Percentiles rank a stretch among this genome's conserved stretches.
Conservation (phyloP, 2,888 invertebrate genomes). For the Orchestes rusci region DNA sequence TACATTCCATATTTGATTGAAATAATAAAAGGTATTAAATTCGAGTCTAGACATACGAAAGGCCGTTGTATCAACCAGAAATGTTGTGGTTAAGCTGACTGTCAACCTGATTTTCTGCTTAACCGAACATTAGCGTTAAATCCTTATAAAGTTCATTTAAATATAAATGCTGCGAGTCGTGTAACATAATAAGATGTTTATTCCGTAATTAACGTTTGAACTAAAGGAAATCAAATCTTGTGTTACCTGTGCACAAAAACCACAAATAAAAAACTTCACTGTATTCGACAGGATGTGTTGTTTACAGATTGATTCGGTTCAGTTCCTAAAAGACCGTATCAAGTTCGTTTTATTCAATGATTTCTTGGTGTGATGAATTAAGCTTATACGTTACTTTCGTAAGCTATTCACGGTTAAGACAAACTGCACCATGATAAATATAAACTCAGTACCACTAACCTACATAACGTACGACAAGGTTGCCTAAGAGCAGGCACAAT, state of each 20-base stretch:
- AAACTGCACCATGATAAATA: too few relatives aligned
- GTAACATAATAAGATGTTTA: constrained; percentile 23
- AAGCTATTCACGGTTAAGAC: too few relatives aligned
- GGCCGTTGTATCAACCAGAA: constrained; percentile 21
- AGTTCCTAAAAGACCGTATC: constrained; percentile 10
- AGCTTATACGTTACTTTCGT: too few relatives aligned
- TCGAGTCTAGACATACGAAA: constrained; percentile 6
- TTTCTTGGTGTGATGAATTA: constrained; percentile 3
- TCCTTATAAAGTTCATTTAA: constrained; percentile 25
- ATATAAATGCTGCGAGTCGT: constrained; percentile 15
- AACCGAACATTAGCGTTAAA: constrained; percentile 20
- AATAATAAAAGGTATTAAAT: not conserved
- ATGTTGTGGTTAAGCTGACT: constrained; percentile 26
- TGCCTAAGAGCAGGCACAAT: too few relatives aligned
- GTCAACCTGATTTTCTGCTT: constrained; percentile 27
- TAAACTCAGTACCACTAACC: too few relatives aligned
- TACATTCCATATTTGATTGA: too few relatives aligned
- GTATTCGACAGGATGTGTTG: constrained; percentile 14
- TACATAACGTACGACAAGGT: too few relatives aligned
- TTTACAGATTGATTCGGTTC: constrained; percentile 11
- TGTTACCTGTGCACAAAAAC: constrained; percentile 15
- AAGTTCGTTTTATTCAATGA: constrained; percentile 7
- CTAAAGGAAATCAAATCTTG: constrained; percentile 19
- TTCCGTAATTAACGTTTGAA: constrained; percentile 16
- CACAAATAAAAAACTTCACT: constrained; percentile 14